These are phyloP conservation scores for Hydrolagus colliei DNA, from an alignment of 2,797 vertebrate genomes.

Conservation along the genomic window DNA sequence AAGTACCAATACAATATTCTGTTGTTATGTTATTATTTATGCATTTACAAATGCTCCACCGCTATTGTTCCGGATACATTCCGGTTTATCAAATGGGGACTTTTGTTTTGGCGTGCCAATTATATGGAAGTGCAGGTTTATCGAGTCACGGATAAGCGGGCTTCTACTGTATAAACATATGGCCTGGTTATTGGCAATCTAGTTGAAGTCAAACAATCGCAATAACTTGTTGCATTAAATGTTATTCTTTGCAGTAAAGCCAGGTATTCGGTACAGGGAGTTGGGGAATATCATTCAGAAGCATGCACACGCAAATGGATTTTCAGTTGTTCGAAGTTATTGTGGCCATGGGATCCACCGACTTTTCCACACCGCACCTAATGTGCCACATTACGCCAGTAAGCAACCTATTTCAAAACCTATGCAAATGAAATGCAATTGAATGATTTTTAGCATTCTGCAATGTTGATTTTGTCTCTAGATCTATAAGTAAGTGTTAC, in stretches of 20 bases:
- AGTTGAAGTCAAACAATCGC: background rate
- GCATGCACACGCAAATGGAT: constrained; percentile 86
- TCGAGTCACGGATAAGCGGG: no score
- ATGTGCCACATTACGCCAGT: constrained; percentile 97
- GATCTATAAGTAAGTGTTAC: background rate
- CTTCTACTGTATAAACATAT: no score
- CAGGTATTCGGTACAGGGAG: constrained; percentile 87
- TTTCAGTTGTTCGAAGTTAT: constrained; percentile 94
- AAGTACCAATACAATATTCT: no score
- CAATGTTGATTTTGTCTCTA: background rate
- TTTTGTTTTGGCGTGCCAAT: no score
- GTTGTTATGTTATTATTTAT: no score
- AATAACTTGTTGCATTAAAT: constrained; percentile 21
- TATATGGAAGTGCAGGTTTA: no score
- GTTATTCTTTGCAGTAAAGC: constrained; percentile 71
- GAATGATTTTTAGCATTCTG: background rate
- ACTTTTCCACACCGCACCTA: constrained; percentile 93
- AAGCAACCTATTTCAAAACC: constrained; percentile 48
- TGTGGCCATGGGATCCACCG: constrained; percentile 94
- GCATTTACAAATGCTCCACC: no score
- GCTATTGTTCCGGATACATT: no score
- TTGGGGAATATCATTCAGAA: constrained; percentile 97
- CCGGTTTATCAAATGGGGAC: no score
- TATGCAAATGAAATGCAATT: background rate
- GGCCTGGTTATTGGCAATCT: background rate